A percentile compares a stretch with the other conserved stretches of the same genome.
Conservation (phyloP, 1,140 invertebrate genomes). For the Bombus fervidus region DNA sequence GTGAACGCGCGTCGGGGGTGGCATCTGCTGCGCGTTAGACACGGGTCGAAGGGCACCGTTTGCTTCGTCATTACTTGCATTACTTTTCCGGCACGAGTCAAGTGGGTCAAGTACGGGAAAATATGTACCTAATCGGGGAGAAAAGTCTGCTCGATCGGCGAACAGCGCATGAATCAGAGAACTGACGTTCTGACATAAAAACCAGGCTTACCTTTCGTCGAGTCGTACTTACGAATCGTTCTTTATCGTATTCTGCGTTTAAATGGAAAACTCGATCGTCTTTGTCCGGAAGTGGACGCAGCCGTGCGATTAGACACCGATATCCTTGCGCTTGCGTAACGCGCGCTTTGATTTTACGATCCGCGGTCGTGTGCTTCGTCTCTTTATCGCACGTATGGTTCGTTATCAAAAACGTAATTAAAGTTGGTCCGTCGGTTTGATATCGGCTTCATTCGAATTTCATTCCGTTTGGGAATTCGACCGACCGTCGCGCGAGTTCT, state of each 20-base stretch:
- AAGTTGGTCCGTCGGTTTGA: neutral
- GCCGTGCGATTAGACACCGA: slow-evolving; percentile 14
- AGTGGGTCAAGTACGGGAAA: slow-evolving; percentile 76
- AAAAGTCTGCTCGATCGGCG: neutral
- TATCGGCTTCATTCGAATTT: slow-evolving; percentile 5
- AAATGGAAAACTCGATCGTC: neutral
- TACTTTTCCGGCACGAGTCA: slow-evolving; percentile 71
- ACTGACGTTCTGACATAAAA: neutral
- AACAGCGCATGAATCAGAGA: slow-evolving; percentile 4
- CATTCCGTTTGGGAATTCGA: slow-evolving; percentile 1
- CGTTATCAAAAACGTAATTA: slow-evolving; percentile 22
- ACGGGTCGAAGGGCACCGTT: slow-evolving; percentile 80
- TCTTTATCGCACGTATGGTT: slow-evolving; percentile 20
- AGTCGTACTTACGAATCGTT: neutral
- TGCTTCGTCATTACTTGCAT: slow-evolving; percentile 75
- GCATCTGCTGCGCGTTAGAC: slow-evolving; percentile 82
- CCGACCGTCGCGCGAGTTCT: neutral
- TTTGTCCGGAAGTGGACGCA: neutral
- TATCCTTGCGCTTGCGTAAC: neutral
- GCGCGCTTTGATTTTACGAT: slow-evolving; percentile 27
- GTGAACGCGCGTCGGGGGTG: slow-evolving; percentile 69
- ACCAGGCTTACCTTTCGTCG: neutral
- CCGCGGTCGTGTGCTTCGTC: neutral
- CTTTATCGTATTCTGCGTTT: neutral
- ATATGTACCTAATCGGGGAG: slow-evolving; percentile 51